Conservation (phyloP, 2,113 vertebrate genomes). For the Sporophila hypoxantha region DNA sequence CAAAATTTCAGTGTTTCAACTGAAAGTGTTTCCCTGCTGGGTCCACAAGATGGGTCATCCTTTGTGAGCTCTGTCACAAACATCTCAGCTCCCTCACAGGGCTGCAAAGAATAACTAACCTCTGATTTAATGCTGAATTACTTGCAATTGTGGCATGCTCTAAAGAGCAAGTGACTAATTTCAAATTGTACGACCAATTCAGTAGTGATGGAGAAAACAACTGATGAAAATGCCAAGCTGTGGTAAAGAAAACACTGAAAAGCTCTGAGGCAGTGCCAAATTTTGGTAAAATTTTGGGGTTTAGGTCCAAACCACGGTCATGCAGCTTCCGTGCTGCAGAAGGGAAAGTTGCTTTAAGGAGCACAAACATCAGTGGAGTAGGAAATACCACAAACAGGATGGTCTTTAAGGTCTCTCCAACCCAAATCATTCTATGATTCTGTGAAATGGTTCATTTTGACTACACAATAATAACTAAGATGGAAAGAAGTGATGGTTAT, state of each 20-base stretch:
- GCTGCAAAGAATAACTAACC: neutral
- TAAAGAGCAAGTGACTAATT: neutral
- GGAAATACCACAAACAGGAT: neutral
- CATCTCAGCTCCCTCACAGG: neutral
- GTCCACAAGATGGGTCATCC: neutral
- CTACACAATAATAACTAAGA: neutral
- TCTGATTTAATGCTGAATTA: neutral
- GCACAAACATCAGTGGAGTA: neutral
- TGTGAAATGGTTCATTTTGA: neutral
- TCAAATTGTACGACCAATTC: neutral
- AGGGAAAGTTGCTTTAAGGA: neutral
- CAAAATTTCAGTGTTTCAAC: neutral
- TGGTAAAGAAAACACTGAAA: neutral
- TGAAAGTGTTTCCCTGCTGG: neutral
- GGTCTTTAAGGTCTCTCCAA: neutral
- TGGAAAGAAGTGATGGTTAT: neutral
- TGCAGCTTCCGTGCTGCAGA: neutral
- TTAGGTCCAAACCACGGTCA: rapidly evolving
- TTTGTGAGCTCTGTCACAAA: neutral
- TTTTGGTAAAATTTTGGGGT: neutral
- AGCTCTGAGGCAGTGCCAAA: neutral
- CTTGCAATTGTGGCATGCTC: neutral
- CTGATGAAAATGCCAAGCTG: neutral
- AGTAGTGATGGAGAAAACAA: neutral
- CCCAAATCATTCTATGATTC: neutral